Evolutionary conservation across 1,140 invertebrate species (phyloP).

Genomic region (Drosophila trapezifrons): DNA sequence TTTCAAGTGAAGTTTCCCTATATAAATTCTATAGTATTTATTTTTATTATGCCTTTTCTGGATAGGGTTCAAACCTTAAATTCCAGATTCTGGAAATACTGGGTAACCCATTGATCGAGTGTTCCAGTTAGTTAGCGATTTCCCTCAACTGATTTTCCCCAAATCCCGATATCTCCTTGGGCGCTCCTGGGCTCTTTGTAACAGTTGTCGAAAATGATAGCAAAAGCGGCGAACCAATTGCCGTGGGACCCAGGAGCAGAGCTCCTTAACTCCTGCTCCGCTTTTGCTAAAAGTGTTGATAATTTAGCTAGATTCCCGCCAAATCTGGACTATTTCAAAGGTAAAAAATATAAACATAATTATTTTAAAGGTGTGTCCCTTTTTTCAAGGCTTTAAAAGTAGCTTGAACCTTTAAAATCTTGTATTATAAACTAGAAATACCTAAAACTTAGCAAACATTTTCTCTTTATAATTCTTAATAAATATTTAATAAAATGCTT

Average conservation of each 20-base stretch:
- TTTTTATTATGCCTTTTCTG: no score
- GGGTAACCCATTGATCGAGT: slow-evolving; percentile 37
- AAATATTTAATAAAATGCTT: no score
- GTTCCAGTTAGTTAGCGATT: slow-evolving; percentile 1
- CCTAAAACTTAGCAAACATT: no score
- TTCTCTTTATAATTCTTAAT: no score
- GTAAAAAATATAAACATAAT: no score
- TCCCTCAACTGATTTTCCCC: not conserved
- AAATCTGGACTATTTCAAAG: not conserved
- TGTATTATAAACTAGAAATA: no score
- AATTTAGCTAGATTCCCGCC: not conserved
- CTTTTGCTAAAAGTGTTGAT: not conserved
- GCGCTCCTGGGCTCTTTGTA: slow-evolving; percentile 50
- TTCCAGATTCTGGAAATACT: not conserved
- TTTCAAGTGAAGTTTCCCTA: not conserved
- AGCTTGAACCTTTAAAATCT: no score
- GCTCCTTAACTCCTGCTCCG: slow-evolving; percentile 9
- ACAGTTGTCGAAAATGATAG: slow-evolving; percentile 77
- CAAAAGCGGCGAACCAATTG: slow-evolving; percentile 59
- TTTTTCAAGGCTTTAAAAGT: no score
- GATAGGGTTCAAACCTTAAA: no score
- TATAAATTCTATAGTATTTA: not conserved
- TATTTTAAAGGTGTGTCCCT: no score
- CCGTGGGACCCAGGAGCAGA: slow-evolving; percentile 49
- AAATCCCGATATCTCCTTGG: slow-evolving; percentile 9